Evolutionary conservation across 2,797 vertebrate genomes (phyloP), one percentile per base, ranked within the genome.

Genomic region (Sebastes itinus): DNA sequence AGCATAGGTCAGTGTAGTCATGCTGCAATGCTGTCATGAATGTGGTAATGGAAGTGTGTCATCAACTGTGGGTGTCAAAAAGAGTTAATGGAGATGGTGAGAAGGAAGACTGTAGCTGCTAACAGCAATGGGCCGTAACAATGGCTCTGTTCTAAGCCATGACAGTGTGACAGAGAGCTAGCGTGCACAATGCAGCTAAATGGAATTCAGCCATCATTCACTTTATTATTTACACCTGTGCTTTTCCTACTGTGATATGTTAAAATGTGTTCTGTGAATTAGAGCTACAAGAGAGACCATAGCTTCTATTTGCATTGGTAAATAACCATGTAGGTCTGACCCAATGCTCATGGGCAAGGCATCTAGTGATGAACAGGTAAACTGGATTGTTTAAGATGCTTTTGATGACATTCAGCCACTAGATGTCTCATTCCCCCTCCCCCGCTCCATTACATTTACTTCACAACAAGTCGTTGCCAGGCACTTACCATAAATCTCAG

Each of bases 21-120:
- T 52, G n/a, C 23, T 64, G 52, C 69, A 67, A 65, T 66, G 60
- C 10, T 67, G 56, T 78, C 8, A n/a, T 68, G 5, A 33, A 65
- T 2, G 72, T 72, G 1, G 49, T 70, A 35, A 75, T 23, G 3
- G 22, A 7, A 28, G 25, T 33, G 12, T 59, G 22, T 77, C 22
- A 23, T 46, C 30, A 72, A 75, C 23, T 23, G 25, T 61, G 22
- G 12, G 8, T 28, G 67, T 75, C 11, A 32, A 32, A 52, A 27
- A 20, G 10, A 66, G 28, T 82, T 68, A 11, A 68, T 23, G 55
- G 56, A 33, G 65, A 30, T 2, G n/a, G 16, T 27, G 59, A 18
- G 49, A 35, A 35, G 12, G 65, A 56, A 54, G 18, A 30, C 33
- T 20, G 9, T 63, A 18, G 20, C 14, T 27, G 35, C 23, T 33